Evolutionary conservation across 2,113 vertebrate species (phyloP).

Genomic region (Apodemus speciosus): DNA sequence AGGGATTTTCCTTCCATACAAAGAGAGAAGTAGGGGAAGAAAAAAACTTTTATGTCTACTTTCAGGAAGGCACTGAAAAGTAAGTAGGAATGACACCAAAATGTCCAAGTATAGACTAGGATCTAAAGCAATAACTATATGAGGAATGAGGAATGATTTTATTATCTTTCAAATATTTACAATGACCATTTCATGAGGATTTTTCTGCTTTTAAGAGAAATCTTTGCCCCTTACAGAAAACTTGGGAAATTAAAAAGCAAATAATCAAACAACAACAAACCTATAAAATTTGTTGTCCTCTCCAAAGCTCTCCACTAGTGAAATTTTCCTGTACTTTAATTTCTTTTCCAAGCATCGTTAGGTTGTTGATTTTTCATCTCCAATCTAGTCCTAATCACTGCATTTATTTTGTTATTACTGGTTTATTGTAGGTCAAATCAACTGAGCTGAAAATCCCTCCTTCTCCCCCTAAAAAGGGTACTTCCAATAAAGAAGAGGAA

Average conservation of each 20-base stretch:
- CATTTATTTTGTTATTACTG: background rate
- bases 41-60: background rate
- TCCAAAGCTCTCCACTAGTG: background rate
- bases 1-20: slow-evolving; percentile 47
- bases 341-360: background rate
- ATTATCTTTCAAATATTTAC: background rate
- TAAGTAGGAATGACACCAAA: background rate
- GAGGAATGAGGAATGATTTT: background rate
- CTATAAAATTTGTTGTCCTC: background rate
- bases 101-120: background rate
- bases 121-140: background rate
- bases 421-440: background rate
- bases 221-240: background rate
- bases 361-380: background rate
- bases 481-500: background rate
- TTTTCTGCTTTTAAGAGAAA: slow-evolving; percentile 27
- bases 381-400: background rate
- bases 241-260: background rate
- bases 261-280: background rate
- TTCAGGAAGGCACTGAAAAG: slow-evolving; percentile 18
- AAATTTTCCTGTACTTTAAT: background rate
- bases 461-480: background rate
- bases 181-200: background rate
- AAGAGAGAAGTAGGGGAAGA: background rate
- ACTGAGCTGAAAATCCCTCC: background rate